These are phyloP conservation scores for Choreutis nemorana DNA, from an alignment of 2,888 invertebrate genomes.

Conservation along the genomic window DNA sequence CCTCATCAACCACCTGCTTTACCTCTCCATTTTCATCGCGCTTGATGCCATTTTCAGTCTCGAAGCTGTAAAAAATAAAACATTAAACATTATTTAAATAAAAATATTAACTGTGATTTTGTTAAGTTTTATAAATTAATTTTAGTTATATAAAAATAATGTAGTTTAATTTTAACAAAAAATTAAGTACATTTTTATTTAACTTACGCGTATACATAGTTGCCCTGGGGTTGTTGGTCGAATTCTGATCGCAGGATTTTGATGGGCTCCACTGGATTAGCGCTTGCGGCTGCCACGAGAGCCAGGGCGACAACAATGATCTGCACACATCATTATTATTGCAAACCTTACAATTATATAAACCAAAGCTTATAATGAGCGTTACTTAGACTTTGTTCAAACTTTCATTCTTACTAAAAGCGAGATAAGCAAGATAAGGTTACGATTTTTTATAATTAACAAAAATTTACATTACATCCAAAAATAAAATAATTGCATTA, in stretches of 20 bases:
- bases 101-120: constrained; percentile 9
- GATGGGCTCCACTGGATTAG: constrained; percentile 13
- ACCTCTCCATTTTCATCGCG: constrained; percentile 56
- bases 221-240: constrained; percentile 30
- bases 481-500: no score
- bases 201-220: constrained; percentile 27
- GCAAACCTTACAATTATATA: not conserved
- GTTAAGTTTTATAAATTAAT: constrained; percentile 10
- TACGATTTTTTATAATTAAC: no score
- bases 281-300: constrained; percentile 23
- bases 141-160: not conserved
- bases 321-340: constrained; percentile 12
- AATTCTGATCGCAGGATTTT: constrained; percentile 28
- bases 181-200: constrained; percentile 1
- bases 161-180: not conserved
- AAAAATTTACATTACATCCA: no score
- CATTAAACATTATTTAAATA: constrained; percentile 1
- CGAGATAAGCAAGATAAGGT: no score
- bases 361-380: no score
- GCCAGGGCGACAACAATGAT: constrained; percentile 31
- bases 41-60: constrained; percentile 64
- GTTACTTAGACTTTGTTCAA: no score
- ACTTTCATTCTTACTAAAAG: no score
- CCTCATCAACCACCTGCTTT: constrained; percentile 50
- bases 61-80: constrained; percentile 30